These are phyloP conservation scores for Macrosteles quadrilineatus DNA, from an alignment of 1,140 invertebrate species.

Conservation along the genomic window DNA sequence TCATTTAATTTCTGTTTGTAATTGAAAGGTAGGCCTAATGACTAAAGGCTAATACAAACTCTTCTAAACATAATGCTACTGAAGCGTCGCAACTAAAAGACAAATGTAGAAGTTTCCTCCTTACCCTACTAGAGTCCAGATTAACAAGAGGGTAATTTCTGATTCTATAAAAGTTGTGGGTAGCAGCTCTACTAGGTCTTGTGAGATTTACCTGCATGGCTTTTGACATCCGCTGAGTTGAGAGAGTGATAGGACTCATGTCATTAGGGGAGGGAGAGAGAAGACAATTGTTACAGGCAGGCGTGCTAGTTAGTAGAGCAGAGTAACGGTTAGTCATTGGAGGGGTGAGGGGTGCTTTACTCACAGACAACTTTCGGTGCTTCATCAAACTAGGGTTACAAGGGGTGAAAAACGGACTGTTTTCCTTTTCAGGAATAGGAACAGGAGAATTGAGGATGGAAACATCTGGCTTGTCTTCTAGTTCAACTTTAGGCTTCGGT, in stretches of 20 bases:
- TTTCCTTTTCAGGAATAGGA: background rate
- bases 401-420: constrained; percentile 6
- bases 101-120: no score
- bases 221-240: constrained; percentile 78
- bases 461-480: background rate
- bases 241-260: constrained; percentile 85
- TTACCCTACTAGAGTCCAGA: no score
- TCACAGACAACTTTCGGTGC: constrained; percentile 26
- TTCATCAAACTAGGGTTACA: constrained; percentile 10
- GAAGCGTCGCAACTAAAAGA: no score
- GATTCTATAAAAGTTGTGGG: no score
- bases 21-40: no score
- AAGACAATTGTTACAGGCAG: constrained; percentile 54
- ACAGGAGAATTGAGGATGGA: background rate
- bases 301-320: constrained; percentile 55
- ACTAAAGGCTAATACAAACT: no score
- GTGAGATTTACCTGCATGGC: constrained; percentile 74
- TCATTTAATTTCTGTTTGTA: no score
- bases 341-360: constrained; percentile 14
- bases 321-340: background rate
- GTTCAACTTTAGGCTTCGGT: background rate
- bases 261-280: constrained; percentile 47
- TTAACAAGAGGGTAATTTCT: no score
- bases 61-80: no score
- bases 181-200: no score